Evolutionary conservation across 2,797 vertebrate genomes (phyloP).

Genomic region (Chromis chromis): DNA sequence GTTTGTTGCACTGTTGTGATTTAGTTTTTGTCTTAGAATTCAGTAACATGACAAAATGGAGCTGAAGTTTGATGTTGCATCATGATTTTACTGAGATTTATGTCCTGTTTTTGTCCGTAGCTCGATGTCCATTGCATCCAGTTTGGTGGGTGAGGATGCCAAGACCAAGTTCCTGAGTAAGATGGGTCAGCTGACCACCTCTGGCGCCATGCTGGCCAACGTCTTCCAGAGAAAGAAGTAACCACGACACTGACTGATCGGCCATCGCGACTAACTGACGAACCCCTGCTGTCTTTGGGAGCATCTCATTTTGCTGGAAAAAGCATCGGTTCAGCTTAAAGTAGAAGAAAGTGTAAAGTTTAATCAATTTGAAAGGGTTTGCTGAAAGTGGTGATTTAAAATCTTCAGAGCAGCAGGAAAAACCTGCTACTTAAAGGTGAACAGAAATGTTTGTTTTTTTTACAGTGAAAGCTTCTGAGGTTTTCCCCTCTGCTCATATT

Average conservation of each 20-base stretch:
- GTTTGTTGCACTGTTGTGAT: neutral
- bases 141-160: conserved; percentile 97
- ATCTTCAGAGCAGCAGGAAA: conserved; percentile 26
- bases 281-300: conserved; percentile 80
- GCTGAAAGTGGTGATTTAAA: conserved; percentile 24
- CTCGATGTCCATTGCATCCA: conserved; percentile 96
- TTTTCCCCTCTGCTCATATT: conserved; percentile 19
- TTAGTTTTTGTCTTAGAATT: neutral
- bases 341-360: conserved; percentile 29
- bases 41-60: neutral
- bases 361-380: conserved; percentile 34
- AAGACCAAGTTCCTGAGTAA: conserved; percentile 99
- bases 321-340: conserved; percentile 37
- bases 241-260: conserved; percentile 49
- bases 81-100: neutral
- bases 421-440: conserved; percentile 30
- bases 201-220: conserved; percentile 98
- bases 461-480: conserved; percentile 31
- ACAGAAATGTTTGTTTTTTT: conserved; percentile 15
- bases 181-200: conserved; percentile 99
- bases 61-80: neutral
- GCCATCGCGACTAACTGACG: conserved; percentile 71
- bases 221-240: conserved; percentile 99
- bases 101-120: conserved; percentile 67
- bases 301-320: conserved; percentile 54